A percentile compares a stretch with the other conserved stretches of the same genome.
phyloP scores from a whole-genome alignment of 2,113 vertebrate species.

The Pluvialis apricaria region DNA sequence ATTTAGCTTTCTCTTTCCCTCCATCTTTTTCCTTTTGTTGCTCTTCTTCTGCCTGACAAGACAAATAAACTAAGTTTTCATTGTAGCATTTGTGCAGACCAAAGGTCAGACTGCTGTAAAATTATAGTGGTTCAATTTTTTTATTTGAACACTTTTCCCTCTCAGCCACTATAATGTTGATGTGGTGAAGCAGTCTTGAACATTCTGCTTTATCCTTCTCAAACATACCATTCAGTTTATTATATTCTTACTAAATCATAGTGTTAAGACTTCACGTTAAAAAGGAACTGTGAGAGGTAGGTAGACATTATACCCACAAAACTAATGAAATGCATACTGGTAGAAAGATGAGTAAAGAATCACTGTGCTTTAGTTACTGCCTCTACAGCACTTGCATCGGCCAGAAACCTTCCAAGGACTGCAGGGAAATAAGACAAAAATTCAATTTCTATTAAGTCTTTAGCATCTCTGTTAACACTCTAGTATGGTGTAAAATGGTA shows the following conservation, averaged over 20 bases:
- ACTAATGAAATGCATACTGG: neutral
- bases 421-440: neutral
- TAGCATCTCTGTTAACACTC: neutral
- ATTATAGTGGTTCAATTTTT: neutral
- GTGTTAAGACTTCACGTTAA: neutral
- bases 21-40: slow-evolving; percentile 50
- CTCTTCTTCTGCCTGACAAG: slow-evolving; percentile 67
- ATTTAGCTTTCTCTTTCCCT: slow-evolving; percentile 41
- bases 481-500: neutral
- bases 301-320: neutral
- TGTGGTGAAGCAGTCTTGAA: neutral
- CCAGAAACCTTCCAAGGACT: neutral
- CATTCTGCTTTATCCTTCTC: neutral
- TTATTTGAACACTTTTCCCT: neutral
- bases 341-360: neutral
- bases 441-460: neutral
- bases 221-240: neutral
- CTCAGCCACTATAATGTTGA: neutral
- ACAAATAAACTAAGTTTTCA: neutral
- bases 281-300: neutral
- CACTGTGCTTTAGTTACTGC: neutral
- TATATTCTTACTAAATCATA: neutral
- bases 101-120: neutral
- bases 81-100: neutral
- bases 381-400: neutral